Evolutionary conservation across 2,113 vertebrate genomes (phyloP).

Genomic region (Cinclus mexicanus): DNA sequence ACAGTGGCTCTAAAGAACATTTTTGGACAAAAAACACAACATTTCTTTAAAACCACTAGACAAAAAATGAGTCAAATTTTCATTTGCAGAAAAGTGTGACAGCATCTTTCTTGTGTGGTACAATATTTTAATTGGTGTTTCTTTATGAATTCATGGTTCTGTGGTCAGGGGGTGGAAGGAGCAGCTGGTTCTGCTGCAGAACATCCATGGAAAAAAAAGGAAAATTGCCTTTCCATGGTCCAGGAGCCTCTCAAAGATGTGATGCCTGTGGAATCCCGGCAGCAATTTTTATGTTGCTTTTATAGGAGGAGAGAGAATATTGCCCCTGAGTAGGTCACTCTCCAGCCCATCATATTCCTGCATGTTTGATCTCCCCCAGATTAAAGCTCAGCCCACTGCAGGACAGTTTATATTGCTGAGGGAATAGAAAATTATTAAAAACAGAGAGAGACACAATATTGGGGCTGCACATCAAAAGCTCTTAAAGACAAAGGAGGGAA

Average conservation of each 20-base stretch:
- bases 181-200: background rate
- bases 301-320: background rate
- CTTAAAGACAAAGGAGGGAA: conserved; percentile 70
- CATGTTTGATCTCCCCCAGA: conserved; percentile 67
- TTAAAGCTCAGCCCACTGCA: conserved; percentile 48
- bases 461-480: conserved; percentile 71
- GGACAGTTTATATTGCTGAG: conserved; percentile 71
- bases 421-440: conserved; percentile 75
- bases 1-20: background rate
- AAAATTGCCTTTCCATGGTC: background rate
- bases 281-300: conserved; percentile 22
- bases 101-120: background rate
- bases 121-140: background rate
- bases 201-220: background rate
- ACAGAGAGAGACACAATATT: conserved; percentile 64
- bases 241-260: background rate
- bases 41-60: background rate
- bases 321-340: background rate
- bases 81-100: background rate
- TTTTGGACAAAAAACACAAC: background rate
- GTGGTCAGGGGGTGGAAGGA: background rate
- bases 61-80: background rate
- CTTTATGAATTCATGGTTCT: background rate
- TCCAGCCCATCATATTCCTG: conserved; percentile 20
- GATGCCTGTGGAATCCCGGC: background rate